Evolutionary conservation across 1,140 invertebrate genomes (phyloP).

Genomic region (Anastatus disparis): DNA sequence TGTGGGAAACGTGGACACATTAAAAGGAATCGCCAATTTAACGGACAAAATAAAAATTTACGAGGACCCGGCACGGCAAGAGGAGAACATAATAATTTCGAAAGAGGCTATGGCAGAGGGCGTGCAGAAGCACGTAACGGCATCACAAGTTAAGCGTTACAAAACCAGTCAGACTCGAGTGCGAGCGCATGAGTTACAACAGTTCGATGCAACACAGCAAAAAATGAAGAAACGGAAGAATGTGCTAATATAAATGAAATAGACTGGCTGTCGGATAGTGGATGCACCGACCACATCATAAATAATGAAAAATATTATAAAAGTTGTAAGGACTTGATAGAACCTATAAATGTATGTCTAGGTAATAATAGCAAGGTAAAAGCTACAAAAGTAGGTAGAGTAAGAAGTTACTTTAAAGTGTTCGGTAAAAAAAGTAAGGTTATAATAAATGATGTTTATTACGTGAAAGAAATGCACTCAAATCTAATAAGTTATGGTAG

Average conservation of each 20-base stretch:
- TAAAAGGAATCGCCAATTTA: no score
- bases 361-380: not conserved
- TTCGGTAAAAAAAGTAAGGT: not conserved
- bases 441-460: not conserved
- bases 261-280: conserved; percentile 6
- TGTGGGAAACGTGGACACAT: no score
- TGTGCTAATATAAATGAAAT: not conserved
- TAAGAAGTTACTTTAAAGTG: not conserved
- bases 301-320: conserved; percentile 9
- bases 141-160: no score
- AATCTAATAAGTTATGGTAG: not conserved
- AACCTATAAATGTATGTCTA: conserved; percentile 5
- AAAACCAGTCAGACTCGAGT: no score
- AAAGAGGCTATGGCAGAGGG: no score
- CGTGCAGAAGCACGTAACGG: no score
- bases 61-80: no score
- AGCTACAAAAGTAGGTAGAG: conserved; percentile 11
- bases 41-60: no score
- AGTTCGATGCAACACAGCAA: no score
- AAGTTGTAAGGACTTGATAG: not conserved
- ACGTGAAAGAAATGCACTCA: not conserved
- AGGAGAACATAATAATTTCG: no score
- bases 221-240: no score
- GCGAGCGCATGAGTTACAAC: no score
- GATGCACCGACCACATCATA: conserved; percentile 1